phyloP scores from a whole-genome alignment of 2,888 invertebrate genomes.

The Eupithecia vulgata region DNA sequence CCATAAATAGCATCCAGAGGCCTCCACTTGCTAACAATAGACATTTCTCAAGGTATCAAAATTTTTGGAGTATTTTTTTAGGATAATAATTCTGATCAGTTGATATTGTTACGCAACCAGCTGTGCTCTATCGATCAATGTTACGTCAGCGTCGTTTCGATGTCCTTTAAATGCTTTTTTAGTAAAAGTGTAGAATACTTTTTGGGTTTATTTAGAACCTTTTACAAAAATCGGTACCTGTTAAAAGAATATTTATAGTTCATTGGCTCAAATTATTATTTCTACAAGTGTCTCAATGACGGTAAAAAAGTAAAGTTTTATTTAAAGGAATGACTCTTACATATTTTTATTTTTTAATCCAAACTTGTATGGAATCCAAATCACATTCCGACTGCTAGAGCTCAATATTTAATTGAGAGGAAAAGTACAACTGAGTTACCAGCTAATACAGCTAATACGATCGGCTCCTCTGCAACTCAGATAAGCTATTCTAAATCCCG shows the following conservation, averaged over 20 bases:
- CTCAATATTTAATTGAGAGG: slow-evolving; percentile 68
- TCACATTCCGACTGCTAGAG: slow-evolving; percentile 46
- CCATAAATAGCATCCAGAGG: slow-evolving; percentile 26
- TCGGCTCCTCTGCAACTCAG: slow-evolving; percentile 73
- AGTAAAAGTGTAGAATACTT: slow-evolving; percentile 15
- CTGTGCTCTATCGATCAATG: slow-evolving; percentile 71
- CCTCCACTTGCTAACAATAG: neutral
- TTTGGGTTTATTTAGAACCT: neutral
- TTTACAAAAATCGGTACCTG: neutral
- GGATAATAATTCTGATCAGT: slow-evolving; percentile 63
- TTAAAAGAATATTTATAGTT: neutral
- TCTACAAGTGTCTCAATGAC: neutral
- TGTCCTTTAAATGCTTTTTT: slow-evolving; percentile 38
- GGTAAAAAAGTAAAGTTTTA: neutral
- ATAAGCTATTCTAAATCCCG: slow-evolving; percentile 73
- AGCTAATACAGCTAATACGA: slow-evolving; percentile 67
- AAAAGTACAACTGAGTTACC: slow-evolving; percentile 68
- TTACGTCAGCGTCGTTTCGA: slow-evolving; percentile 42
- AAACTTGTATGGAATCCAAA: slow-evolving; percentile 18
- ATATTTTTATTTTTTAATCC: neutral
- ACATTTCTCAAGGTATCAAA: slow-evolving; percentile 2
- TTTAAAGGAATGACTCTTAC: neutral
- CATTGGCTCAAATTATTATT: neutral
- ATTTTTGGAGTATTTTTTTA: slow-evolving; percentile 63
- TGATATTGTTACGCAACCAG: slow-evolving; percentile 72